Percentiles rank a stretch among this genome's conserved stretches.
These are phyloP conservation scores for Proteles cristata DNA, from an alignment of 2,113 vertebrate species.

Conservation along the genomic window DNA sequence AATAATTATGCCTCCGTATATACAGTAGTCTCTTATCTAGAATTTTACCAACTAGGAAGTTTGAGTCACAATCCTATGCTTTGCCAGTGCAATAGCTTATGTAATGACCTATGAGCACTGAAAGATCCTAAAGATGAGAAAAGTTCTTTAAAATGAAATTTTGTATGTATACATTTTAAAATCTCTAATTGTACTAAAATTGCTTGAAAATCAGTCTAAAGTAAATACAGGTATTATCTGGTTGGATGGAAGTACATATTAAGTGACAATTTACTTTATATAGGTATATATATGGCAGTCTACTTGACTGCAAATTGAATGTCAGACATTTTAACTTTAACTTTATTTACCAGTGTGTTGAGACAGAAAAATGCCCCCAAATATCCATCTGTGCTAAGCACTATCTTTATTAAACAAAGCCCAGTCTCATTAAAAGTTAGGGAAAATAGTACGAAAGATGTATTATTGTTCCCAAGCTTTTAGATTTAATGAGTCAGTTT, in stretches of 20 bases:
- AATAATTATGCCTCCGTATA: neutral
- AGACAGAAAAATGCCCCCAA: neutral
- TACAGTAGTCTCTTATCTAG: neutral
- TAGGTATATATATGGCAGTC: neutral
- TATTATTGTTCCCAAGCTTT: neutral
- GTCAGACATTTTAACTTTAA: conserved; percentile 18
- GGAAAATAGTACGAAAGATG: neutral
- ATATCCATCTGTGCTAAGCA: neutral
- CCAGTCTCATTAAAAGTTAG: neutral
- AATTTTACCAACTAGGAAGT: neutral
- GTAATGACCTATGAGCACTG: neutral
- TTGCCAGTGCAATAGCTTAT: neutral
- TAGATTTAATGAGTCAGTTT: neutral
- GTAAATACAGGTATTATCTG: neutral
- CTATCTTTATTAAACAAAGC: neutral
- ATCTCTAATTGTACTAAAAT: neutral
- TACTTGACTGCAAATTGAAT: neutral
- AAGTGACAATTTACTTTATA: neutral
- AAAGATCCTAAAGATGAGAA: neutral
- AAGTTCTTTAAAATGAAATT: conserved; percentile 19
- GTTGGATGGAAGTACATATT: neutral
- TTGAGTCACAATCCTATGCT: neutral
- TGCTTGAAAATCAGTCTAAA: neutral
- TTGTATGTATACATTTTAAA: neutral
- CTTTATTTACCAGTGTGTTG: neutral